A percentile compares a stretch with the other conserved stretches of the same genome.
phyloP scores from a whole-genome alignment of 2,113 vertebrate genomes.

The Psettodes erumei region DNA sequence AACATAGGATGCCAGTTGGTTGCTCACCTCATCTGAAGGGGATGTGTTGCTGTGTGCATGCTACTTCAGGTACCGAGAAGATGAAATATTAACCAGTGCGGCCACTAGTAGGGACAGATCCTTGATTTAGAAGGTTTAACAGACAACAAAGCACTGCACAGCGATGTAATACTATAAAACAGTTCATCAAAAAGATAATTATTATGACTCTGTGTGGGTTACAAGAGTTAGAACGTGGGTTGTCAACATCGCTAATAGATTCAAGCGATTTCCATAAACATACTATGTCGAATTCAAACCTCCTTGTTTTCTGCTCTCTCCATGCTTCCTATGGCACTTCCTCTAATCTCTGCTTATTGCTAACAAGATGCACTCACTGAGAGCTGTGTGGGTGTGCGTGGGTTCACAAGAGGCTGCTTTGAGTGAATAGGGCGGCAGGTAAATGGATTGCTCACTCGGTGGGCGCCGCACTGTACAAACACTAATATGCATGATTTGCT shows the following conservation, averaged over 20 bases:
- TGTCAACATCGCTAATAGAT: not conserved
- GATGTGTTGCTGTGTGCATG: not conserved
- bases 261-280: not conserved
- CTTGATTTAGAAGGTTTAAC: not conserved
- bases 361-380: constrained; percentile 31
- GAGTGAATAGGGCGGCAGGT: constrained; percentile 22
- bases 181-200: not conserved
- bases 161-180: no score
- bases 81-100: not conserved
- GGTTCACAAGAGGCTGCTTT: constrained; percentile 19
- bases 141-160: not conserved
- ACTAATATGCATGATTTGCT: constrained; percentile 24
- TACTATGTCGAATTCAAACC: not conserved
- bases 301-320: not conserved
- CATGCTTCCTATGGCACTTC: not conserved
- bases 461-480: constrained; percentile 1
- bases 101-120: not conserved
- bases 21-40: no score
- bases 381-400: constrained; percentile 40
- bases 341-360: constrained; percentile 42
- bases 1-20: not conserved
- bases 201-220: not conserved
- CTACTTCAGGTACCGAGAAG: not conserved
- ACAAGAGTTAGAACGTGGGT: not conserved
- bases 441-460: constrained; percentile 26